A percentile compares a stretch with the other conserved stretches of the same genome.
phyloP scores from a whole-genome alignment of 2,113 vertebrate genomes.

The Ivindomyrus marchei region DNA sequence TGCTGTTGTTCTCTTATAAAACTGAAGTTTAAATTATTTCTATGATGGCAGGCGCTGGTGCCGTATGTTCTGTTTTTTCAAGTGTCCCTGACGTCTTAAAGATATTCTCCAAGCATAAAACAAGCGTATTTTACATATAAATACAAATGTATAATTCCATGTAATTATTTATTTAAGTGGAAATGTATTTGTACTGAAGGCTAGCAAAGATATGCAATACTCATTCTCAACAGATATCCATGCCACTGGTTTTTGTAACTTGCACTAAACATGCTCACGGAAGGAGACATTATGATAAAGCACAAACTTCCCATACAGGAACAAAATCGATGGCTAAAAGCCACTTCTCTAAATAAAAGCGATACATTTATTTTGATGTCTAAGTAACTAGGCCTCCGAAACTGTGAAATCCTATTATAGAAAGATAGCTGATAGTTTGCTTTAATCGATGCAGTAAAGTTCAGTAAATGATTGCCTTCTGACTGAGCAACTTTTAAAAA shows the following conservation, averaged over 20 bases:
- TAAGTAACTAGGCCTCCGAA: neutral
- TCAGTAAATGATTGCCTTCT: neutral
- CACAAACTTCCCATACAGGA: neutral
- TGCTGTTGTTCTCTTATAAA: slow-evolving; percentile 5
- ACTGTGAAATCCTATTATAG: neutral
- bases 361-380: neutral
- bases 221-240: neutral
- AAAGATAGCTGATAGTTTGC: neutral
- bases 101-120: neutral
- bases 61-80: neutral
- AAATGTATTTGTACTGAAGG: neutral
- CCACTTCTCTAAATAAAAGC: neutral
- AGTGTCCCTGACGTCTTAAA: neutral
- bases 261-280: neutral
- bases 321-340: neutral
- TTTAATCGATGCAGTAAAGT: neutral
- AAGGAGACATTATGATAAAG: neutral
- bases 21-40: neutral
- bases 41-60: neutral
- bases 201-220: neutral
- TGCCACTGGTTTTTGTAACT: neutral
- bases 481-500: slow-evolving; percentile 5
- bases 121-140: neutral
- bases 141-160: neutral
- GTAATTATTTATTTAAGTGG: neutral